phyloP scores from a whole-genome alignment of 92 coral and sea anemone genomes.

The Epizoanthus stellaris region DNA sequence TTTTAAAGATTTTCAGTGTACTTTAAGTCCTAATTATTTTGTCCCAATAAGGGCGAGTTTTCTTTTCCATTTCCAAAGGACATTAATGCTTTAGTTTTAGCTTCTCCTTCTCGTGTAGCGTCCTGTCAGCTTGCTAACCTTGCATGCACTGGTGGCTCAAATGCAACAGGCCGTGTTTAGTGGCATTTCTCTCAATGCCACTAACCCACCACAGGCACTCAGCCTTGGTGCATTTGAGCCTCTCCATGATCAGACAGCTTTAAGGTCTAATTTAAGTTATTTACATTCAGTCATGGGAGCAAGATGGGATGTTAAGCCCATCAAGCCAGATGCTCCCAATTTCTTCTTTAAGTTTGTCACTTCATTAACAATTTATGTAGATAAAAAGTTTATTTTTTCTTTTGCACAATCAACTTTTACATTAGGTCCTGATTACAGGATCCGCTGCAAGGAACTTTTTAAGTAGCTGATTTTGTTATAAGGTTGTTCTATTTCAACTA shows the following conservation, averaged over 20 bases:
- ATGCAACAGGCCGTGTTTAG: slow-evolving; percentile 39
- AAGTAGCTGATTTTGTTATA: neutral
- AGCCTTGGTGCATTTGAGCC: slow-evolving; percentile 6
- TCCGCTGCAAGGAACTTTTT: neutral
- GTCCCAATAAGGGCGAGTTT: too few relatives aligned
- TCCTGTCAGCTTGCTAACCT: slow-evolving; percentile 28
- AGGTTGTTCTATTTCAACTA: too few relatives aligned
- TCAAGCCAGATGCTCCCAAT: slow-evolving; percentile 20
- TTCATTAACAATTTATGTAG: neutral
- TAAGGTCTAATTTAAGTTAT: slow-evolving; percentile 7
- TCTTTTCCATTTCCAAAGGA: slow-evolving; percentile 18
- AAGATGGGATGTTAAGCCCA: slow-evolving; percentile 34
- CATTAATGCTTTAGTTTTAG: slow-evolving; percentile 13
- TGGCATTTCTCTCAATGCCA: slow-evolving; percentile 35
- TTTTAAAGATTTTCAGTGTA: slow-evolving; percentile 22
- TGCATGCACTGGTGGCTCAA: slow-evolving; percentile 37
- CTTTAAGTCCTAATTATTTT: too few relatives aligned
- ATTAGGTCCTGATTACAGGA: slow-evolving; percentile 19
- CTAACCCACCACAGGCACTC: slow-evolving; percentile 9
- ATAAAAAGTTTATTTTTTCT: slow-evolving; percentile 15
- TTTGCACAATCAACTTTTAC: slow-evolving; percentile 15
- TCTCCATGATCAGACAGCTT: slow-evolving; percentile 7
- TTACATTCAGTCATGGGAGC: slow-evolving; percentile 23
- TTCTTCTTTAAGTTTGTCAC: slow-evolving; percentile 16
- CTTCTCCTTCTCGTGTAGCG: slow-evolving; percentile 1